Conservation (phyloP, 2,888 invertebrate species). For the Carcina quercana region DNA sequence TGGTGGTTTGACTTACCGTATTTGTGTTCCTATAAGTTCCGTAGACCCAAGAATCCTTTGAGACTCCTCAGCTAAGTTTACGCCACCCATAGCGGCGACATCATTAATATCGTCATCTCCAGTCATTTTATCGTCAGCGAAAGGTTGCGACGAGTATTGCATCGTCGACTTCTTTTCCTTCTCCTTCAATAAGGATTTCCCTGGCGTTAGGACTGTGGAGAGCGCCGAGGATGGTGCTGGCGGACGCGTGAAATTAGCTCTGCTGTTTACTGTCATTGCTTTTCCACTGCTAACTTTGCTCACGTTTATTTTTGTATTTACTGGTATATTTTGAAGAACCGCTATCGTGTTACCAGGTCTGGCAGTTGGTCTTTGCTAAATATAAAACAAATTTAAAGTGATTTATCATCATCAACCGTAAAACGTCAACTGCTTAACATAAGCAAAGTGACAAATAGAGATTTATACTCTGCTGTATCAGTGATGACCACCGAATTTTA, state of each 20-base stretch:
- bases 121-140: conserved; percentile 70
- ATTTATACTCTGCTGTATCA: too few relatives aligned
- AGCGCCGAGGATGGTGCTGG: conserved; percentile 38
- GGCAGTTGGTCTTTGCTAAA: conserved; percentile 35
- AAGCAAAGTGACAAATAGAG: too few relatives aligned
- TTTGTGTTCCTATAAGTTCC: conserved; percentile 91
- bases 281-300: conserved; percentile 48
- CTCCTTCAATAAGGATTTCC: conserved; percentile 80
- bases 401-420: too few relatives aligned
- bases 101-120: conserved; percentile 98
- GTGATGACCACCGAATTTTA: too few relatives aligned
- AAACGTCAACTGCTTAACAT: too few relatives aligned
- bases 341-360: conserved; percentile 48
- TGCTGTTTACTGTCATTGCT: conserved; percentile 65
- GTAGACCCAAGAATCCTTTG: conserved; percentile 94
- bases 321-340: conserved; percentile 60
- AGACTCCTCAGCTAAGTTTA: conserved; percentile 96
- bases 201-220: conserved; percentile 55
- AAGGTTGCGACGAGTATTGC: conserved; percentile 43
- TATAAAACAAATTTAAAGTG: too few relatives aligned
- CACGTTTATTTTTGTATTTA: conserved; percentile 53
- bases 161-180: conserved; percentile 80
- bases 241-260: conserved; percentile 44
- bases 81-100: conserved; percentile 99
- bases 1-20: too few relatives aligned